Evolutionary conservation across 1,140 invertebrate species (phyloP).

Genomic region (Phymorhynchus buccinoides): DNA sequence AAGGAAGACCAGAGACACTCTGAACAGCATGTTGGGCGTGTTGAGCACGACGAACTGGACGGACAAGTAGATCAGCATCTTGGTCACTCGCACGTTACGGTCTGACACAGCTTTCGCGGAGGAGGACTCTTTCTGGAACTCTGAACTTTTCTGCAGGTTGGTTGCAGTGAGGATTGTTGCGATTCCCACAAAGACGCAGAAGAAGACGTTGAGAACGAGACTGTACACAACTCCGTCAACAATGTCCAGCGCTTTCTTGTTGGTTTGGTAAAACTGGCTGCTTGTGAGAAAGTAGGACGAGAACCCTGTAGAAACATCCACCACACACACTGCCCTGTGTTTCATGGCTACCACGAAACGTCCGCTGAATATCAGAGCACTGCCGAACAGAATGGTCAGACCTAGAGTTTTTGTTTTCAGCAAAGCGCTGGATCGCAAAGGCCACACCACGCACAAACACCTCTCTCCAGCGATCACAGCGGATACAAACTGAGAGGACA

Average conservation of each 20-base stretch:
- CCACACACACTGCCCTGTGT: background rate
- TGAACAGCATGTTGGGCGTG: background rate
- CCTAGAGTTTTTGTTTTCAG: constrained; percentile 15
- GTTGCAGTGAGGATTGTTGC: background rate
- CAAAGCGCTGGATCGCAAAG: background rate
- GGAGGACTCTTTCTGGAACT: background rate
- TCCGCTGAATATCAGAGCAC: background rate
- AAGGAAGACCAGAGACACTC: background rate
- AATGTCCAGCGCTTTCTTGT: background rate
- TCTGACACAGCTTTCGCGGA: background rate
- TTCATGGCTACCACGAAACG: background rate
- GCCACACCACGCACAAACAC: constrained; percentile 10
- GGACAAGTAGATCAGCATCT: background rate
- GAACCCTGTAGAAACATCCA: background rate
- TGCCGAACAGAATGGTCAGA: background rate
- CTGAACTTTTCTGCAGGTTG: background rate
- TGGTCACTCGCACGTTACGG: background rate
- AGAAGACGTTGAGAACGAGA: background rate
- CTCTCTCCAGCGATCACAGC: constrained; percentile 20
- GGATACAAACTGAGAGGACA: constrained; percentile 2
- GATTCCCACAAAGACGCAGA: background rate
- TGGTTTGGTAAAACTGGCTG: background rate
- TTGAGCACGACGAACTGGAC: background rate
- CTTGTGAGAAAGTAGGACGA: background rate
- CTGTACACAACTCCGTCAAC: background rate